phyloP scores from a whole-genome alignment of 2,113 vertebrate genomes.

The Trochalopteron elliotii region DNA sequence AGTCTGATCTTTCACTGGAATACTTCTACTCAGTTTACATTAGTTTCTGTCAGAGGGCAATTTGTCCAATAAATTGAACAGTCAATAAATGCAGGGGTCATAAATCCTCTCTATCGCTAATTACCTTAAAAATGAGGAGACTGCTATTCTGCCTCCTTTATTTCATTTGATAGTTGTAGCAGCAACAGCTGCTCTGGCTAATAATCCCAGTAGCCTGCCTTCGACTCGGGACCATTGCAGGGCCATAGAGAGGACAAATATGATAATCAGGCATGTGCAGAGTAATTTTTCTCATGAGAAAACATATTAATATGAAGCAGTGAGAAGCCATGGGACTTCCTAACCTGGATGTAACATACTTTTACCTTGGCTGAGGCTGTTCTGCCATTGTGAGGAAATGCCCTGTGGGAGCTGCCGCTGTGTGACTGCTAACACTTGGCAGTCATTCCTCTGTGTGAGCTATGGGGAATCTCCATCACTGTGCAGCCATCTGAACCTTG shows the following conservation, averaged over 20 bases:
- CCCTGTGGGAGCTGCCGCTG: background rate
- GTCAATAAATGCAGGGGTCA: background rate
- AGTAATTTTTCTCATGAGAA: background rate
- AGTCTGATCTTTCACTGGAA: background rate
- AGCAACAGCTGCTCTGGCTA: background rate
- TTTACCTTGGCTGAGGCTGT: background rate
- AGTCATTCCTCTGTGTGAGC: background rate
- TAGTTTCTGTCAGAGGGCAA: background rate
- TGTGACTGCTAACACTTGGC: conserved; percentile 14
- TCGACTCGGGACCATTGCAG: background rate
- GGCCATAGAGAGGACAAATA: background rate
- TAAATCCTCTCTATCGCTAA: conserved; percentile 20
- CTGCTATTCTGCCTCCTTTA: background rate
- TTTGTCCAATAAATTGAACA: background rate
- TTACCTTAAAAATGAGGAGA: background rate
- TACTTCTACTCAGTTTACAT: background rate
- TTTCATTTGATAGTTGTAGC: background rate
- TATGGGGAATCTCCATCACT: conserved; percentile 12
- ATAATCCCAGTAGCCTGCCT: background rate
- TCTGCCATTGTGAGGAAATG: background rate
- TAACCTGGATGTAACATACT: background rate
- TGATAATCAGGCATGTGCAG: background rate
- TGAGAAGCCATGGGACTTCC: background rate
- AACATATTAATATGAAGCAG: background rate
- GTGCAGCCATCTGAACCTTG: conserved; percentile 40